phyloP scores from a whole-genome alignment of 2,797 vertebrate species.

The Rhinogobio ventralis region DNA sequence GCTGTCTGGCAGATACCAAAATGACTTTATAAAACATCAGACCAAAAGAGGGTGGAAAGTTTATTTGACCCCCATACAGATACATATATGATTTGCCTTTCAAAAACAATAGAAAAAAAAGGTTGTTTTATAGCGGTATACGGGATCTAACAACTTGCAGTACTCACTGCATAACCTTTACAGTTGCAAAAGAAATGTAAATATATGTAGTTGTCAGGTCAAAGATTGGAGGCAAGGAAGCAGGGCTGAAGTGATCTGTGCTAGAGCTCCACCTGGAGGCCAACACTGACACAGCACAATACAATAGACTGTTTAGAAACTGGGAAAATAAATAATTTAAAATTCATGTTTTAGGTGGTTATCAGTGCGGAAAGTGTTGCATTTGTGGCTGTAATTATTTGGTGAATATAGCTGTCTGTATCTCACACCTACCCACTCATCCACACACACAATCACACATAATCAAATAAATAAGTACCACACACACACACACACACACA shows the following conservation, averaged over 20 bases:
- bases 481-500: neutral
- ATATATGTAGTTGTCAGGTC: conserved; percentile 1
- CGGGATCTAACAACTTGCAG: neutral
- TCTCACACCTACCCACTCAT: neutral
- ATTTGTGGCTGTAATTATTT: neutral
- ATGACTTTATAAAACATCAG: neutral
- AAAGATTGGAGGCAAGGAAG: neutral
- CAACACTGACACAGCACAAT: neutral
- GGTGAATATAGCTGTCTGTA: neutral
- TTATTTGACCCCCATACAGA: neutral
- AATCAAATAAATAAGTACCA: neutral
- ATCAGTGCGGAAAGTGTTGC: neutral
- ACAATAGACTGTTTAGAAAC: neutral
- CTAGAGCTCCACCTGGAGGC: neutral
- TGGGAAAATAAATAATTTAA: neutral
- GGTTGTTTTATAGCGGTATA: neutral
- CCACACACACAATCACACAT: neutral
- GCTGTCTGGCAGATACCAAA: neutral
- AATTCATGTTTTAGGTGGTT: neutral
- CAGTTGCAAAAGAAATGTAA: conserved; percentile 5
- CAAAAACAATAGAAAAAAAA: neutral
- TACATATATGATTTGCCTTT: neutral
- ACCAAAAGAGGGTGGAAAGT: neutral
- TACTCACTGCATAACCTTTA: neutral
- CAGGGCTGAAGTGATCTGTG: neutral